Base-by-base conservation (phyloP, 2,797 vertebrate species). In the Peromyscus nudipes region DNA sequence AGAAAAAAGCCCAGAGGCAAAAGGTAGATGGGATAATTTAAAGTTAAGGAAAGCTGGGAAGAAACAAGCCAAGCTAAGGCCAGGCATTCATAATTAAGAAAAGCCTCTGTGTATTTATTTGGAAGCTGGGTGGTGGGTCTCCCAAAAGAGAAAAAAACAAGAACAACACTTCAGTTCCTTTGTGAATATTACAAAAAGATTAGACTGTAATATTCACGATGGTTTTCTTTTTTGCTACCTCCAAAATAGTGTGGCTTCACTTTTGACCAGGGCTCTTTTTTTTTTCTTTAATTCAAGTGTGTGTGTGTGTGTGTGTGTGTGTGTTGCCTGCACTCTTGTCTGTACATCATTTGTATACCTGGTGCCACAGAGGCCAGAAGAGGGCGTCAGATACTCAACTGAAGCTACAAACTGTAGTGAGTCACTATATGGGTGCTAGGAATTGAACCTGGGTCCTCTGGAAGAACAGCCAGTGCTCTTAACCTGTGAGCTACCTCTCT, bases 201-300 rank as follows among this genome's bases (percentile, higher is more conserved):
- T 91, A 13, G 6, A 88, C 5, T 57, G 37, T 83, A 95, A 93
- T 93, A 46, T 52, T 95, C 65, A 90, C 23, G 43, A 62, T 91
- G 71, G 2, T 1, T 23, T 57, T 89, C 10, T 93, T 94, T 94
- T 92, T 71, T 92, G 83, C n/a, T 84, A 67, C 27, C 19, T 87
- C 37, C 52, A 80, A 95, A 83, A 71, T 87, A 80, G 4, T 43
- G 6, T 77, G 4, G 34, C 13, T 86, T 29, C 23, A 31, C 57
- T 43, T 93, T 95, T 73, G 37, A 14, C 13, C 52, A 88, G 67
- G 25, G 25, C 14, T 95, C 90, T 91, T 82, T 88, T 94, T 94
- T 31, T 76, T 76, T 16, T n/a, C 19, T 85, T 43, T 43, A 75
- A 75, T 43, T 13, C 23, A 11, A 23, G 19, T 37, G 69, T 37